Conservation (phyloP, 2,113 vertebrate genomes). For the Hypocryptadius cinnamomeus region DNA sequence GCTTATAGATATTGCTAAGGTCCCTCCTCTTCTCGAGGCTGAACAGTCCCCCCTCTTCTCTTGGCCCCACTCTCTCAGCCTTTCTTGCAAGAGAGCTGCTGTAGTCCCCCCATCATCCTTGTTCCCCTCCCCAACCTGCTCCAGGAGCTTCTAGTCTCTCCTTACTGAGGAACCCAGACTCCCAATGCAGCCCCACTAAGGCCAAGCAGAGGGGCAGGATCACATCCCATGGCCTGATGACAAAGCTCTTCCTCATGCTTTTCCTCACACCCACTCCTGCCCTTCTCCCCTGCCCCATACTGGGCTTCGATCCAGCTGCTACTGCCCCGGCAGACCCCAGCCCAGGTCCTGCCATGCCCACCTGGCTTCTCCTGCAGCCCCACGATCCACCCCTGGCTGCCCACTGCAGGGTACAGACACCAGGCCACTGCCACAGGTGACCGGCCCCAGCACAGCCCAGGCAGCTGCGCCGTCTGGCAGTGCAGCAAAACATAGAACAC, state of each 20-base stretch:
- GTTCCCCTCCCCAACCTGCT: rapidly evolving
- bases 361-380: rapidly evolving
- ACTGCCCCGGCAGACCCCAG: neutral
- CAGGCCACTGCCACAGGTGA: neutral
- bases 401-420: rapidly evolving
- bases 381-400: too few relatives aligned
- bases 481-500: rapidly evolving
- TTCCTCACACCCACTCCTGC: neutral
- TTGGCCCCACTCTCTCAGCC: neutral
- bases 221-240: neutral
- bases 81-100: neutral
- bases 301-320: rapidly evolving
- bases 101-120: neutral
- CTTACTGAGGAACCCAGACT: neutral
- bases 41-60: too few relatives aligned
- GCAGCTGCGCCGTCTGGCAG: rapidly evolving
- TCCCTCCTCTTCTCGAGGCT: neutral
- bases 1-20: neutral
- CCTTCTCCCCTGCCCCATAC: neutral
- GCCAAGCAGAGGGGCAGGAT: neutral
- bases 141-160: neutral
- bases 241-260: neutral
- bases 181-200: neutral
- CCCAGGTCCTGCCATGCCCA: rapidly evolving
- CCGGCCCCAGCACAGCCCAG: neutral